phyloP scores from a whole-genome alignment of 2,888 invertebrate genomes.

The Oscheius sp. region DNA sequence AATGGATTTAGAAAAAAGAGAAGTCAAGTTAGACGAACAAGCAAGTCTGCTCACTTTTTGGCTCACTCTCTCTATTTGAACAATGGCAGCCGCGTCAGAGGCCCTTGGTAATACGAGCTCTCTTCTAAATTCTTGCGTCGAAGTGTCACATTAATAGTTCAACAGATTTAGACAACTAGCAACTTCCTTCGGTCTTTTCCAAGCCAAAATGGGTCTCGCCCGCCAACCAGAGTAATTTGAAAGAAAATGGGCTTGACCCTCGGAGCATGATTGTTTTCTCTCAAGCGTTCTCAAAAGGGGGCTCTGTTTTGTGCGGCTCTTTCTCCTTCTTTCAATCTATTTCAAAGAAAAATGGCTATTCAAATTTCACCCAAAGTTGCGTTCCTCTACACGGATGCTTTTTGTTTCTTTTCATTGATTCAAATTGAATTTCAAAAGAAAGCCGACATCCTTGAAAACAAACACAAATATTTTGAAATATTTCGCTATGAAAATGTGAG shows the following conservation, averaged over 20 bases:
- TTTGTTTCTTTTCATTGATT: background rate
- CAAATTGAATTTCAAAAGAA: background rate
- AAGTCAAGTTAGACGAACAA: background rate
- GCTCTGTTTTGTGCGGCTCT: background rate
- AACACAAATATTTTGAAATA: background rate
- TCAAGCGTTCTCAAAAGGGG: too few relatives aligned
- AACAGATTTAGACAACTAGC: background rate
- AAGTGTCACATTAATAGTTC: conserved; percentile 3
- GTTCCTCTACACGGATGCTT: too few relatives aligned
- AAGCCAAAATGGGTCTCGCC: background rate
- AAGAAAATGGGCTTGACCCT: background rate
- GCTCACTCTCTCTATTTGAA: conserved; percentile 22
- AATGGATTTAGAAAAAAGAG: too few relatives aligned
- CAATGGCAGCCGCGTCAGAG: conserved; percentile 26
- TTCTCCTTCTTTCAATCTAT: background rate
- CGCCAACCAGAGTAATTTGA: background rate
- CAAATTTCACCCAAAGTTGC: too few relatives aligned
- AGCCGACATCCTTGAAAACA: background rate
- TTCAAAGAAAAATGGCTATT: background rate
- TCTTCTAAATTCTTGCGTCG: conserved; percentile 12
- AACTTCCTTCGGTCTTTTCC: background rate
- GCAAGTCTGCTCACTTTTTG: conserved; percentile 21
- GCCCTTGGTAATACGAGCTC: conserved; percentile 24
- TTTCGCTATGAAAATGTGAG: background rate
- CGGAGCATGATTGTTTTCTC: background rate